These are phyloP conservation scores for Lagria hirta DNA, from an alignment of 2,888 invertebrate genomes.

Conservation along the genomic window DNA sequence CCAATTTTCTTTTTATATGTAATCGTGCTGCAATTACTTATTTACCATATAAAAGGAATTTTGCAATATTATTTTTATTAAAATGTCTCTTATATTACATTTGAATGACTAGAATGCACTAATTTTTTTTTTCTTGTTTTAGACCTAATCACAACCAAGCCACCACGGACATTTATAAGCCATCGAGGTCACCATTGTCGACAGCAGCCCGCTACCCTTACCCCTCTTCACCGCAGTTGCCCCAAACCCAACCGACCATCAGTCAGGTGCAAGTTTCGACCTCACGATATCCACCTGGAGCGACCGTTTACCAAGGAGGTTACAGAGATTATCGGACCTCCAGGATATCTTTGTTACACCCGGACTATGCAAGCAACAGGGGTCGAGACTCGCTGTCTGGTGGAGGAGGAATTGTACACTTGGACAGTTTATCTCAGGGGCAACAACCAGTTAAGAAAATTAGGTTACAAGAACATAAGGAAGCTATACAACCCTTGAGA, in stretches of 20 bases:
- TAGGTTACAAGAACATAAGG: conserved; percentile 60
- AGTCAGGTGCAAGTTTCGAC: conserved; percentile 47
- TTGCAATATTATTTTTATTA: no score
- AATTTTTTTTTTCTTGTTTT: conserved; percentile 34
- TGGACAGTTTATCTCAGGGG: conserved; percentile 41
- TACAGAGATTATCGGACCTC: conserved; percentile 59
- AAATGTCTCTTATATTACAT: no score
- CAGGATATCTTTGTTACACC: conserved; percentile 70
- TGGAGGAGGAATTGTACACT: conserved; percentile 34
- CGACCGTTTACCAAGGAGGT: conserved; percentile 58
- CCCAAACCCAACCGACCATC: conserved; percentile 51
- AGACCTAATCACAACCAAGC: conserved; percentile 44
- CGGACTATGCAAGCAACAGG: conserved; percentile 48
- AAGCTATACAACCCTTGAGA: conserved; percentile 60
- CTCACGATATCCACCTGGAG: conserved; percentile 46
- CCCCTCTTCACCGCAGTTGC: conserved; percentile 55
- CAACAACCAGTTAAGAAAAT: conserved; percentile 70
- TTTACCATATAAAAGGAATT: no score
- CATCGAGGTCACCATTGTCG: conserved; percentile 55
- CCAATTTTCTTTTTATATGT: no score
- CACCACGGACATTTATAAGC: conserved; percentile 46
- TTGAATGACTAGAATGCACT: no score
- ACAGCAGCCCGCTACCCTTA: conserved; percentile 55
- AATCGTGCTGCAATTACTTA: no score
- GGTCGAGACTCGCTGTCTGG: conserved; percentile 33